Percentiles rank a stretch among this genome's conserved stretches.
These are phyloP conservation scores for Sycophila sp. DNA, from an alignment of 1,140 invertebrate species.

Conservation along the genomic window DNA sequence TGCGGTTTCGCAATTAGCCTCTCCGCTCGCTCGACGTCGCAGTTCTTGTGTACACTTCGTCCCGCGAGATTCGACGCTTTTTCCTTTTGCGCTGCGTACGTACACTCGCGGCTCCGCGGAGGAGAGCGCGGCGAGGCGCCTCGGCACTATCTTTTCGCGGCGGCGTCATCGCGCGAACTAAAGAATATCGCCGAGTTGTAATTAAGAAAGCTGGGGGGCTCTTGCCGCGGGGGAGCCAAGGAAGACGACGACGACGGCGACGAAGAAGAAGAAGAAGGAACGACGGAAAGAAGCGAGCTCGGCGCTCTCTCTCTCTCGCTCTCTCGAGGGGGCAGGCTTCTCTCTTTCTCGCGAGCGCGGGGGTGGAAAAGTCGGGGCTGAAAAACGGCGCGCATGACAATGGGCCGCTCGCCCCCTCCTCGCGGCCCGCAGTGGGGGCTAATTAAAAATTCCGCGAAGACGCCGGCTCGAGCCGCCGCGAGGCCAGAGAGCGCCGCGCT, in stretches of 20 bases:
- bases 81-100: no score
- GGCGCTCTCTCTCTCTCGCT: no score
- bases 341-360: no score
- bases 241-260: conserved; percentile 17
- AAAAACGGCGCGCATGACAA: conserved; percentile 67
- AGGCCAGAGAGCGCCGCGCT: conserved; percentile 21
- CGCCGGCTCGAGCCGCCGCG: conserved; percentile 47
- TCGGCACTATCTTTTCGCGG: conserved; percentile 59
- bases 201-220: conserved; percentile 61
- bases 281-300: conserved; percentile 42
- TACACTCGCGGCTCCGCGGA: no score
- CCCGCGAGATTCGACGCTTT: no score
- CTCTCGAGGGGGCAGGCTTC: no score
- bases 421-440: conserved; percentile 45
- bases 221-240: neutral
- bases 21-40: no score
- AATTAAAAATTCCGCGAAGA: conserved; percentile 63
- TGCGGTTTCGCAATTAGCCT: no score
- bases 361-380: conserved; percentile 63
- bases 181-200: conserved; percentile 66
- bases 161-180: conserved; percentile 65
- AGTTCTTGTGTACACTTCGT: no score
- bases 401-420: conserved; percentile 53
- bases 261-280: conserved; percentile 21
- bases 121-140: conserved; percentile 4